phyloP scores from a whole-genome alignment of 2,797 vertebrate species.

The Hydrophis major region DNA sequence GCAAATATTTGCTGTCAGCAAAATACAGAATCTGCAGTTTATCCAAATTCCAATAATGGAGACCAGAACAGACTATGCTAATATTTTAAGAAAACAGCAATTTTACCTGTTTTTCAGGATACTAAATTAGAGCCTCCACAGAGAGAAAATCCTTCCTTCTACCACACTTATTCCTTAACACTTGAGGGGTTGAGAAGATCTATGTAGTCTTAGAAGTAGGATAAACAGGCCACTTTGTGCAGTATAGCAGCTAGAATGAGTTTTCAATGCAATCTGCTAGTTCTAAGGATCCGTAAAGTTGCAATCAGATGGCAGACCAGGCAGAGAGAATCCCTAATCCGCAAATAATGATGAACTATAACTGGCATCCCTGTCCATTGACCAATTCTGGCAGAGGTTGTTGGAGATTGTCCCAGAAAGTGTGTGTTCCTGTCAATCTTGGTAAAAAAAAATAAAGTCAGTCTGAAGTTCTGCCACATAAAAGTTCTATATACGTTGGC shows the following conservation, averaged over 20 bases:
- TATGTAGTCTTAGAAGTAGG: background rate
- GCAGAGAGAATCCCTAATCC: background rate
- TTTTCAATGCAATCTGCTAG: background rate
- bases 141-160: background rate
- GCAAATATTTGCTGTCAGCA: background rate
- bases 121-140: background rate
- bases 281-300: background rate
- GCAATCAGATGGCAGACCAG: background rate
- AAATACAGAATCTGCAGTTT: background rate
- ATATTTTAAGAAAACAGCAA: background rate
- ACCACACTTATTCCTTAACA: background rate
- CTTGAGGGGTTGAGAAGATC: background rate
- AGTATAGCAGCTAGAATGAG: background rate
- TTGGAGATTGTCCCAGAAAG: background rate
- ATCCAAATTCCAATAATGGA: background rate
- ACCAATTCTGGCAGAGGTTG: background rate
- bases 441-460: background rate
- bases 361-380: background rate
- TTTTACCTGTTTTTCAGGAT: background rate
- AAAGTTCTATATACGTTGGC: background rate
- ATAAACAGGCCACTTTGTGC: background rate
- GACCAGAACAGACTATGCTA: background rate
- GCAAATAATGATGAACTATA: background rate
- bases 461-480: background rate
- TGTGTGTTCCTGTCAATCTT: background rate